Conservation (phyloP, 2,888 invertebrate species). For the Punctoribates punctum region DNA sequence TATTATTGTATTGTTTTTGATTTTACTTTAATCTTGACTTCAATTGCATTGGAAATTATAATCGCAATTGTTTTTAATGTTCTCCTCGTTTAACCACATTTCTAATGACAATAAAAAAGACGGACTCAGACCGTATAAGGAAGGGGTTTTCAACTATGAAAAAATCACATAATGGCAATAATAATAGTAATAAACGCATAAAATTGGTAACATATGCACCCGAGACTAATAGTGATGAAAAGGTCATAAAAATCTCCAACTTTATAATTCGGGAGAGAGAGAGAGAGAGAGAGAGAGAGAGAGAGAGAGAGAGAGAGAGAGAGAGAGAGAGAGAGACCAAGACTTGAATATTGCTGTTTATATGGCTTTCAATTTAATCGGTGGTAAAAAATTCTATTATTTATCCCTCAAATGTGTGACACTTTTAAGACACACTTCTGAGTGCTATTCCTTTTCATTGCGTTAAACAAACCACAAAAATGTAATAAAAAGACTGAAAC, state of each 20-base stretch:
- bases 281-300: neutral
- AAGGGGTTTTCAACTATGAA: conserved; percentile 18
- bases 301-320: no score
- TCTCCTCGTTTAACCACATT: neutral
- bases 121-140: neutral
- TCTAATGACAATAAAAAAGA: neutral
- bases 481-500: conserved; percentile 1
- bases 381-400: neutral
- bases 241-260: conserved; percentile 33
- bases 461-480: conserved; percentile 8
- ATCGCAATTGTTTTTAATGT: neutral
- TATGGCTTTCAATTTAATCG: neutral
- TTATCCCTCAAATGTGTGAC: neutral
- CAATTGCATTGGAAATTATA: no score
- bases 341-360: neutral
- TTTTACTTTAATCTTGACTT: no score
- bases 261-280: neutral
- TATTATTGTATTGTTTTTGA: no score
- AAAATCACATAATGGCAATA: conserved; percentile 25
- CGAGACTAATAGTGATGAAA: conserved; percentile 32
- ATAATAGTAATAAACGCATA: conserved; percentile 30
- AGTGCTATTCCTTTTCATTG: neutral
- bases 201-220: conserved; percentile 30
- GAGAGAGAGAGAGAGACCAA: neutral
- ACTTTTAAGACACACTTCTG: neutral